Evolutionary conservation across 2,797 vertebrate species (phyloP).

Genomic region (Chromis chromis): DNA sequence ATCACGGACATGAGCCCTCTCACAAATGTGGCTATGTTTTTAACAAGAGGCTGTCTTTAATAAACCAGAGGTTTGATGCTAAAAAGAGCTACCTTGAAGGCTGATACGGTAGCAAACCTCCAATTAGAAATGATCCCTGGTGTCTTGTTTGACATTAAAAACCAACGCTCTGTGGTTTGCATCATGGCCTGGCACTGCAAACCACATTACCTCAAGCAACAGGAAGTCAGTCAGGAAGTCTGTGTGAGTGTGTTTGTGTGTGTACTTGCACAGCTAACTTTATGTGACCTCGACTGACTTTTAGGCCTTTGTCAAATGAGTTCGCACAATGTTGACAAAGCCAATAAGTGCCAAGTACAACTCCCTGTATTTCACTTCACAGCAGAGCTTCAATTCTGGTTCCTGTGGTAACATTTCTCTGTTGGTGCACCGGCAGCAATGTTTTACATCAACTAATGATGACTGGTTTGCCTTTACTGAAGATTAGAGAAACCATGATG

Average conservation of each 20-base stretch:
- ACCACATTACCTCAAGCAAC: not conserved
- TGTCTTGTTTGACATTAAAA: not conserved
- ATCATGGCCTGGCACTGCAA: not conserved
- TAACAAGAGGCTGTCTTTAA: not conserved
- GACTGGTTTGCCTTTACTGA: too few relatives aligned
- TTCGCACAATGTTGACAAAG: too few relatives aligned
- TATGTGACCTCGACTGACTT: too few relatives aligned
- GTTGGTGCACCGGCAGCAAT: too few relatives aligned
- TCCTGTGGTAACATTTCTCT: too few relatives aligned
- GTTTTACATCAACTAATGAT: too few relatives aligned
- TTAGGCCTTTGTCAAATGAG: too few relatives aligned
- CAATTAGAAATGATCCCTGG: not conserved
- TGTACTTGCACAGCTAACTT: too few relatives aligned
- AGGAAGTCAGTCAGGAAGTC: conserved; percentile 21
- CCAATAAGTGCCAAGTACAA: too few relatives aligned
- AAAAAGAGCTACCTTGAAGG: not conserved
- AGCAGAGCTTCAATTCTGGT: too few relatives aligned
- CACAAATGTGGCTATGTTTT: not conserved
- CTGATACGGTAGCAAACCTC: not conserved
- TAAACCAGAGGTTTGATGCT: not conserved
- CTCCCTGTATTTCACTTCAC: too few relatives aligned
- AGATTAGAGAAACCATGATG: too few relatives aligned
- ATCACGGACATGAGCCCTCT: not conserved
- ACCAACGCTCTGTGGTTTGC: conserved; percentile 4
- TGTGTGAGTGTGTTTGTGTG: not conserved